phyloP scores from a whole-genome alignment of 2,888 invertebrate genomes.

The Osmoderma eremita region DNA sequence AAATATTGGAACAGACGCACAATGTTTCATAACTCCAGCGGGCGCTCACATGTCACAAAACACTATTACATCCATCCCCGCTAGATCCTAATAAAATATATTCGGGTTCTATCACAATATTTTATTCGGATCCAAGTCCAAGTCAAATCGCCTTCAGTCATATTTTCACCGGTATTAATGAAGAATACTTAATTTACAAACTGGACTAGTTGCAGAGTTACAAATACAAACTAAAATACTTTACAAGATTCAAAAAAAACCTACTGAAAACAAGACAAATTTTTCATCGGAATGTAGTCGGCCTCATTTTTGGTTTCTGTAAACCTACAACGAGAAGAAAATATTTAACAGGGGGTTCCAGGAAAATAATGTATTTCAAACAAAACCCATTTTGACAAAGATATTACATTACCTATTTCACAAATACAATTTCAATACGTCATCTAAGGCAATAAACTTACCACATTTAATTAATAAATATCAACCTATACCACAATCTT shows the following conservation, averaged over 20 bases:
- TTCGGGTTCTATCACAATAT: constrained; percentile 48
- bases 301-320: constrained; percentile 59
- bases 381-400: neutral
- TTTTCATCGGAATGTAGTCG: constrained; percentile 64
- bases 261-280: constrained; percentile 58
- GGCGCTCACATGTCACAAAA: constrained; percentile 14
- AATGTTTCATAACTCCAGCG: constrained; percentile 19
- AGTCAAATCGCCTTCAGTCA: neutral
- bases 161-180: neutral
- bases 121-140: constrained; percentile 46
- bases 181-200: constrained; percentile 21
- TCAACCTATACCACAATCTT: neutral
- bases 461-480: neutral
- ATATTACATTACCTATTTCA: neutral
- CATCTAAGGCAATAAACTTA: neutral
- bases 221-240: constrained; percentile 4
- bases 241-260: constrained; percentile 4
- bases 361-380: neutral
- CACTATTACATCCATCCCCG: constrained; percentile 41
- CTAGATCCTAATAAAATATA: constrained; percentile 49
- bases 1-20: constrained; percentile 17
- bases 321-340: constrained; percentile 58
- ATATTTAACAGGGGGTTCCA: constrained; percentile 5
- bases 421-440: neutral
- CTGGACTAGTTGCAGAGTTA: constrained; percentile 23